These are phyloP conservation scores for Mastigias papua DNA, from an alignment of 30 jellyfish, hydroid and myxozoan genomes.

Conservation along the genomic window DNA sequence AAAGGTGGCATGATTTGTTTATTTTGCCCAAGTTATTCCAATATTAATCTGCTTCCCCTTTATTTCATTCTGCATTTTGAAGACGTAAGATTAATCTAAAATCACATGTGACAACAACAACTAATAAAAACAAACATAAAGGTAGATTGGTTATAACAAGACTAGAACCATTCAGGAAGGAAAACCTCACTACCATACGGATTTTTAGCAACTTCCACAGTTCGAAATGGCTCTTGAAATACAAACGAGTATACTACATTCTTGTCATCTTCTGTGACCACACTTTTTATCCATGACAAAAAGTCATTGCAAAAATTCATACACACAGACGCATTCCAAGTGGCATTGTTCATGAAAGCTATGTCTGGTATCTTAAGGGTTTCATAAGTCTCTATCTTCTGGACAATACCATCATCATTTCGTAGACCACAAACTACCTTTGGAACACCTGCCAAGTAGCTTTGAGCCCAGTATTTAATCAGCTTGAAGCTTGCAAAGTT, in stretches of 20 bases:
- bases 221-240: conserved; percentile 78
- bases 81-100: too few relatives aligned
- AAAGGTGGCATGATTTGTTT: too few relatives aligned
- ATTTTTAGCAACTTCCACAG: conserved; percentile 20
- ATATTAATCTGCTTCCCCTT: too few relatives aligned
- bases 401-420: conserved; percentile 91
- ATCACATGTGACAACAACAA: too few relatives aligned
- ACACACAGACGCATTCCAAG: conserved; percentile 86
- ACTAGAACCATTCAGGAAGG: conserved; percentile 91
- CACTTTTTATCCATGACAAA: conserved; percentile 77
- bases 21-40: too few relatives aligned
- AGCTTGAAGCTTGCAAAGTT: conserved; percentile 88
- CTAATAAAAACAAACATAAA: too few relatives aligned
- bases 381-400: conserved; percentile 35
- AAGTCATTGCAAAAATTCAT: conserved; percentile 79
- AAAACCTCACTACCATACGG: conserved; percentile 62
- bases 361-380: conserved; percentile 81
- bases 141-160: background rate
- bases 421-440: conserved; percentile 90
- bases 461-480: conserved; percentile 95
- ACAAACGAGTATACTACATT: conserved; percentile 70
- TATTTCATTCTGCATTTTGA: too few relatives aligned
- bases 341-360: conserved; percentile 30
- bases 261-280: conserved; percentile 57
- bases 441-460: conserved; percentile 95